Conservation (phyloP, 2,113 vertebrate genomes). For the Anser brachyrhynchus region DNA sequence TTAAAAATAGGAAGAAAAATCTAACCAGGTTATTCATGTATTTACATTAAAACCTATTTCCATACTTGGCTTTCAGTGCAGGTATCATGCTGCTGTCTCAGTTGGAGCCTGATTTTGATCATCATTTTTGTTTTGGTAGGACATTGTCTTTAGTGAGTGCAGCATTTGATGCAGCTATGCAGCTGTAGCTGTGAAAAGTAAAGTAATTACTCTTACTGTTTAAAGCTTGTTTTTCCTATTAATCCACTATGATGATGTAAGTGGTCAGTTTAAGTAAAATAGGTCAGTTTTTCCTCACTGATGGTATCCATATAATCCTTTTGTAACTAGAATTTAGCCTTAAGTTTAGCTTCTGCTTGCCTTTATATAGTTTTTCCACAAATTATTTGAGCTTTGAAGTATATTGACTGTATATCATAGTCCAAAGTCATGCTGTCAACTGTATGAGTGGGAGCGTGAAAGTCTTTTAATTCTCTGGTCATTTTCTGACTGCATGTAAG, state of each 20-base stretch:
- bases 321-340: not conserved
- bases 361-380: not conserved
- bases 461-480: not conserved
- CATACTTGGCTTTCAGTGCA: not conserved
- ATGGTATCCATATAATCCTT: not conserved
- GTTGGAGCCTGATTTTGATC: constrained; percentile 25
- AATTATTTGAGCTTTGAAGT: not conserved
- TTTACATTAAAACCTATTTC: not conserved
- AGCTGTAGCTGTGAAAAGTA: not conserved
- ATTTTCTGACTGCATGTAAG: not conserved
- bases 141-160: constrained; percentile 29
- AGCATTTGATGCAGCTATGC: not conserved
- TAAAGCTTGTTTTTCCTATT: constrained; percentile 29
- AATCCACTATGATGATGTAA: not conserved
- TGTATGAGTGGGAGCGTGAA: not conserved
- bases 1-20: not conserved
- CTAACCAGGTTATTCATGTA: not conserved
- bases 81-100: not conserved
- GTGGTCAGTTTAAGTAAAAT: not conserved
- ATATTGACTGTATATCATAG: not conserved
- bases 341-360: not conserved
- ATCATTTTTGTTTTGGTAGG: constrained; percentile 8
- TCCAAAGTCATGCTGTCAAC: not conserved
- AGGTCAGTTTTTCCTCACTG: not conserved
- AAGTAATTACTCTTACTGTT: constrained; percentile 24